Conservation (phyloP, 35 echinoderm and acorn worm genomes). For the Anneissia japonica region DNA sequence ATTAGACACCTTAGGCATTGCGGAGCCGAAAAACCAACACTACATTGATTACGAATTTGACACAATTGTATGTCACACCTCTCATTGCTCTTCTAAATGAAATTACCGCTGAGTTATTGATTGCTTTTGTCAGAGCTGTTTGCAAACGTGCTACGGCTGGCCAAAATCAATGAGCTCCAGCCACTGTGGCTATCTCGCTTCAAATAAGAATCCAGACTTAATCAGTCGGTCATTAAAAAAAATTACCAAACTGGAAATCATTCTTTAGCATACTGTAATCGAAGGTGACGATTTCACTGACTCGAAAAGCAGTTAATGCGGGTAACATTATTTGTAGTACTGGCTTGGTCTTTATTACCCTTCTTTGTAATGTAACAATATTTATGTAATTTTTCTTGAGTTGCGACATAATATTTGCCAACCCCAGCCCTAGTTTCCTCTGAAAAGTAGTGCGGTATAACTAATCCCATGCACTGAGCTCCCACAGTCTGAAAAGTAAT, state of each 20-base stretch:
- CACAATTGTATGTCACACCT: background rate
- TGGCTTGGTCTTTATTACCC: no score
- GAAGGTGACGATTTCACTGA: background rate
- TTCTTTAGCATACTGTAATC: background rate
- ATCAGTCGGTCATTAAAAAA: background rate
- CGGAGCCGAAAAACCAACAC: background rate
- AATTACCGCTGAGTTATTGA: background rate
- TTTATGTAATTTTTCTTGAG: background rate
- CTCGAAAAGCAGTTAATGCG: background rate
- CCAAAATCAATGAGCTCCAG: background rate
- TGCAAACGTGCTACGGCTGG: background rate
- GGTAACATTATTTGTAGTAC: background rate
- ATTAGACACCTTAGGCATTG: background rate
- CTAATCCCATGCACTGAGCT: background rate
- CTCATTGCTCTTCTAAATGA: background rate
- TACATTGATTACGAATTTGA: background rate
- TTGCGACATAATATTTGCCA: background rate
- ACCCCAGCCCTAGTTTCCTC: background rate
- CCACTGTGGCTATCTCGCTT: background rate
- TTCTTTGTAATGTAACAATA: background rate
- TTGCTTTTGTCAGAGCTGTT: background rate
- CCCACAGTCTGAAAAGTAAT: no score
- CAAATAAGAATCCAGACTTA: background rate
- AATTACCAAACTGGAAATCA: background rate
- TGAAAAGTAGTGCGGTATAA: background rate